phyloP scores from a whole-genome alignment of 2,888 invertebrate genomes.

The Hyposoter dolosus region DNA sequence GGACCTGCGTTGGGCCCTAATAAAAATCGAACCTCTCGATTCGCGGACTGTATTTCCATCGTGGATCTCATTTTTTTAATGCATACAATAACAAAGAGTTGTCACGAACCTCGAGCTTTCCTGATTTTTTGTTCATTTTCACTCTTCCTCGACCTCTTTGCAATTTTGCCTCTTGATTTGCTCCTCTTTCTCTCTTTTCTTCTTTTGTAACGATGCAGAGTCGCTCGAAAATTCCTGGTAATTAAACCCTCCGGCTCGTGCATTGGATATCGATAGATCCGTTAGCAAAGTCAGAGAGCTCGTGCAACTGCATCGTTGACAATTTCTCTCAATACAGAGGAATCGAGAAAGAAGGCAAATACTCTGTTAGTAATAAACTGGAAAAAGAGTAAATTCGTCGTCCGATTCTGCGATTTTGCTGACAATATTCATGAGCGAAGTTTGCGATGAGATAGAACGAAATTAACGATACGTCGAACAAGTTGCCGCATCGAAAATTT shows the following conservation, averaged over 20 bases:
- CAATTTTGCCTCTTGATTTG: constrained; percentile 16
- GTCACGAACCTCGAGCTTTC: not conserved
- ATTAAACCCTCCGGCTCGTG: constrained; percentile 53
- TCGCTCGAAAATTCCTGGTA: constrained; percentile 37
- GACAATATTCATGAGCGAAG: not conserved
- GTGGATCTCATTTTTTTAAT: constrained; percentile 20
- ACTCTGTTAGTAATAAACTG: constrained; percentile 27
- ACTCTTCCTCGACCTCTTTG: constrained; percentile 1
- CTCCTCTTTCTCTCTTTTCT: constrained; percentile 1
- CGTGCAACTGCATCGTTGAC: not conserved
- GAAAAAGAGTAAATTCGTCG: constrained; percentile 11
- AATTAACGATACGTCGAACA: not conserved
- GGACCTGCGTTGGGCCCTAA: not conserved
- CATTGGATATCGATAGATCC: constrained; percentile 56
- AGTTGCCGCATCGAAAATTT: not conserved
- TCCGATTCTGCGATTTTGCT: not conserved
- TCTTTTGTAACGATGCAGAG: constrained; percentile 9
- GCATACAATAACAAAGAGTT: constrained; percentile 15
- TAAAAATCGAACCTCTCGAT: constrained; percentile 50
- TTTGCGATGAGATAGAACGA: not conserved
- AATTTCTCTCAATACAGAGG: constrained; percentile 13
- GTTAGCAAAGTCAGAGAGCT: constrained; percentile 23
- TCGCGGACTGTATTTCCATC: not conserved
- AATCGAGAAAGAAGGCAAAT: constrained; percentile 4
- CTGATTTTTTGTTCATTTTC: constrained; percentile 15